Percentiles rank a stretch among this genome's conserved stretches.
Evolutionary conservation across 2,797 vertebrate species (phyloP).

Genomic region (Protonibea diacanthus): DNA sequence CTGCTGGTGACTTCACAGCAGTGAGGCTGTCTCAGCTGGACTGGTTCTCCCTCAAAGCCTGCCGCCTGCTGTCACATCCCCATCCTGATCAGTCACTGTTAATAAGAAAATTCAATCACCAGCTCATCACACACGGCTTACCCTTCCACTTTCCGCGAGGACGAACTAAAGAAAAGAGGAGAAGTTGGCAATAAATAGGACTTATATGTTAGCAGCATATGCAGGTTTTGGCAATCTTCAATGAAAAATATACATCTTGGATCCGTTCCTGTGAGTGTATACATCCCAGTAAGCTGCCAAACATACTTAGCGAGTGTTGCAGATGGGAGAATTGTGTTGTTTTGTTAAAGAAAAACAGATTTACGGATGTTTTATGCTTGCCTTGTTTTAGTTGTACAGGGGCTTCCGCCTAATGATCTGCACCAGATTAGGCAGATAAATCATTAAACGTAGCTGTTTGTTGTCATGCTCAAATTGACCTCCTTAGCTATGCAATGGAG

Average conservation of each 20-base stretch:
- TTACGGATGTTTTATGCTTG: constrained; percentile 56
- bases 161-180: constrained; percentile 23
- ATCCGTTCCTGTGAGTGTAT: constrained; percentile 4
- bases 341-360: constrained; percentile 52
- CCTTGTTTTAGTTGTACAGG: constrained; percentile 65
- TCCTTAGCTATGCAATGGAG: constrained; percentile 70
- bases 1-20: constrained; percentile 59
- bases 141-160: background rate
- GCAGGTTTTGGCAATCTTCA: constrained; percentile 1
- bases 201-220: constrained; percentile 18
- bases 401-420: constrained; percentile 73
- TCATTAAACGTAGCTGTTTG: constrained; percentile 75
- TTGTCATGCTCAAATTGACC: constrained; percentile 77
- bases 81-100: constrained; percentile 69
- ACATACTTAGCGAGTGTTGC: constrained; percentile 39
- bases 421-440: constrained; percentile 80
- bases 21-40: constrained; percentile 62
- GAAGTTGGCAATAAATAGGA: constrained; percentile 19
- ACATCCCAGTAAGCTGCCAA: constrained; percentile 30
- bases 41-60: constrained; percentile 61
- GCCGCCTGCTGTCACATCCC: constrained; percentile 58
- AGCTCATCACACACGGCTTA: constrained; percentile 44
- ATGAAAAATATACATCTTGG: constrained; percentile 16
- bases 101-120: constrained; percentile 75
- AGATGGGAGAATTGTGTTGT: constrained; percentile 43